Evolutionary conservation across 2,797 vertebrate species (phyloP), one percentile per base, ranked within the genome.

Genomic region (Threskiornis aethiopicus): DNA sequence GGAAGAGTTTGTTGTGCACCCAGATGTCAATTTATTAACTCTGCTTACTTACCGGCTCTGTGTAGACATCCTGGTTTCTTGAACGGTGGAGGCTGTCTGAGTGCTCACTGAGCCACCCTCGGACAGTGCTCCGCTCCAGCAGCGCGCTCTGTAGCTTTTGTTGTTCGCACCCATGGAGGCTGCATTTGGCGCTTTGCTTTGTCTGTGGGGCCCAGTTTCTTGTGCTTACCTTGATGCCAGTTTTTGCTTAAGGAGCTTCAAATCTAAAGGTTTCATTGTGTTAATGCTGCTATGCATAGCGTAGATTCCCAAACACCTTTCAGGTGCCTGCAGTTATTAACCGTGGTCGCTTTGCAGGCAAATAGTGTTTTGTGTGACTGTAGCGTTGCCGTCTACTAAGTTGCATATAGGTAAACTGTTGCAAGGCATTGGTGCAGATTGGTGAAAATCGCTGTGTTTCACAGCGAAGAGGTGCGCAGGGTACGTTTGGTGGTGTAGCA

Each of bases 341-440:
- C 16, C 8, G 1, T 3, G 51, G 44, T 8, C 0, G 0, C 58
- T 87, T 77, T 75, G 70, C 54, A 51, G 75, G 18, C 21, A 24
- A 10, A 5, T 1, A 13, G 18, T 26, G 13, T 41, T 52, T 66
- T 51, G 35, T 49, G 26, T 11, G 37, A 37, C 64, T 20, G 41
- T 16, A 25, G 13, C 6, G 3, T 62, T 91, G 52, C 44, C 13
- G 2, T n/a, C 11, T 62, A 13, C 54, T 25, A 31, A 29, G 64
- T 29, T 28, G 26, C 3, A 0, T 9, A 1, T 12, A 11, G n/a
- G 52, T 70, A 6, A 51, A 55, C 10, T 62, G 33, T 65, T 54
- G 20, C 7, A 35, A 39, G 71, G 71, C 46, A 2, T 25, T 59
- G 37, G 20, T 42, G 49, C 8, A 11, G 7, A 0, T 1, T 2